A percentile compares a stretch with the other conserved stretches of the same genome.
phyloP scores from a whole-genome alignment of 2,113 vertebrate species.

The Peromyscus polionotus region DNA sequence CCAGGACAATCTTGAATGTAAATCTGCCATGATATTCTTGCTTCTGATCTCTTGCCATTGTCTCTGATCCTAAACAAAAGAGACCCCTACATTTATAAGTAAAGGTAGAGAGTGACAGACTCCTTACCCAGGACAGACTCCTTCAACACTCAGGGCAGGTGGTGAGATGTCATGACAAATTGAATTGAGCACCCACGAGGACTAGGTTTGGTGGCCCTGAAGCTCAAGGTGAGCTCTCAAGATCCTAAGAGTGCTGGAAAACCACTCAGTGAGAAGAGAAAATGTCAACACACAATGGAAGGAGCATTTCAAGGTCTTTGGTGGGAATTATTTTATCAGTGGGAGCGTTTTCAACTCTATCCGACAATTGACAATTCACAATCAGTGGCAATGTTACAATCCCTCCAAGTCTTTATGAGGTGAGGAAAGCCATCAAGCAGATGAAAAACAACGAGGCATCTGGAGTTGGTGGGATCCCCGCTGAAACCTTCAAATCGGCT shows the following conservation, averaged over 20 bases:
- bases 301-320: constrained; percentile 77
- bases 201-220: not conserved
- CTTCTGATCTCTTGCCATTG: constrained; percentile 26
- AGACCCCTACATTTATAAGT: not conserved
- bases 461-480: constrained; percentile 80
- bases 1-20: not conserved
- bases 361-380: constrained; percentile 73
- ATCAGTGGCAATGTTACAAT: constrained; percentile 76
- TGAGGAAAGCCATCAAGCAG: constrained; percentile 83
- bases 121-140: not conserved
- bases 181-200: not conserved
- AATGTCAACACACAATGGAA: constrained; percentile 66
- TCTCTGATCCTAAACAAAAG: not conserved
- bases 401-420: constrained; percentile 82
- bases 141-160: not conserved
- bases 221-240: constrained; percentile 23
- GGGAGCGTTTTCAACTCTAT: constrained; percentile 78
- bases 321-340: constrained; percentile 81
- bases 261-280: constrained; percentile 61
- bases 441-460: constrained; percentile 83
- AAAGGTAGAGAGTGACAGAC: not conserved
- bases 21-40: not conserved
- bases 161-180: not conserved
- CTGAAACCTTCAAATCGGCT: constrained; percentile 76
- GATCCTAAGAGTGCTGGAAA: constrained; percentile 61